Conservation (phyloP, 2,888 invertebrate genomes). For the Uropetala carovei region DNA sequence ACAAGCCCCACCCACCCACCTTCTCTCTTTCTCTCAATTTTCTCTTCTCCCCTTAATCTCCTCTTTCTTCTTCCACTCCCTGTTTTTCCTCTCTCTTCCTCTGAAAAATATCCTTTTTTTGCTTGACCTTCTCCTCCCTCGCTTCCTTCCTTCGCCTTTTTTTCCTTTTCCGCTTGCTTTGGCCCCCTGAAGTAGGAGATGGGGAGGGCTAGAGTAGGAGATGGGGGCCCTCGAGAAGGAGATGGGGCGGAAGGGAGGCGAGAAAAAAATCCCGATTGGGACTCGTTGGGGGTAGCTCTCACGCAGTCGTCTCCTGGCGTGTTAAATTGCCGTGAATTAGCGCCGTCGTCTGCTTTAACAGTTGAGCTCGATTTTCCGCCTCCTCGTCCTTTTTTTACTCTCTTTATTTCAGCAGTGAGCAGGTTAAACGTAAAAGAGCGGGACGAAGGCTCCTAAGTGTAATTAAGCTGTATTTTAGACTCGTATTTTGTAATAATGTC, state of each 20-base stretch:
- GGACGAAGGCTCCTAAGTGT: no score
- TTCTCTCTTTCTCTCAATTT: not conserved
- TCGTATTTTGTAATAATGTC: no score
- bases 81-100: not conserved
- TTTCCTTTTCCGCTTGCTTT: not conserved
- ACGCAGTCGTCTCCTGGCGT: not conserved
- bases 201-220: not conserved
- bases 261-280: not conserved
- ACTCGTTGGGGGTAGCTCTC: no score
- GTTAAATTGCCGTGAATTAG: slow-evolving; percentile 62
- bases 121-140: slow-evolving; percentile 25
- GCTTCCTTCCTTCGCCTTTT: not conserved
- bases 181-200: no score
- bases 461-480: no score
- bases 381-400: no score
- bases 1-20: no score
- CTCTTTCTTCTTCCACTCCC: not conserved
- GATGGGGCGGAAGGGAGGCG: not conserved
- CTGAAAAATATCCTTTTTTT: not conserved
- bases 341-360: slow-evolving; percentile 26
- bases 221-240: not conserved
- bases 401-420: no score
- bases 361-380: not conserved
- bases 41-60: not conserved
- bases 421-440: no score